Evolutionary conservation across 2,113 vertebrate species (phyloP).

Genomic region (Pituophis catenifer): DNA sequence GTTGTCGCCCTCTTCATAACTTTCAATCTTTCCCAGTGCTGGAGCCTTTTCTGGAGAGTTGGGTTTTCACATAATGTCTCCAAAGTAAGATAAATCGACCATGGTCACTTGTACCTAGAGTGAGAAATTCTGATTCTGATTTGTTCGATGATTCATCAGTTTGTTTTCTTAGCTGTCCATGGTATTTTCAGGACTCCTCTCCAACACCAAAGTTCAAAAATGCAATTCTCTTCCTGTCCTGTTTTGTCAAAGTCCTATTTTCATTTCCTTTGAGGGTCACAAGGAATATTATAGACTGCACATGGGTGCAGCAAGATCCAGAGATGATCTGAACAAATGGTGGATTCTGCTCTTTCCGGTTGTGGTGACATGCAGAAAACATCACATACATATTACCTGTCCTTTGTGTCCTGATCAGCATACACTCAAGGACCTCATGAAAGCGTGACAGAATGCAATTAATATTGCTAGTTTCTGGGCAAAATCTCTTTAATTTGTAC

Average conservation of each 20-base stretch:
- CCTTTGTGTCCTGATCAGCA: neutral
- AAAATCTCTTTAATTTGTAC: neutral
- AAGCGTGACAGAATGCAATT: neutral
- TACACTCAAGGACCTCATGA: neutral
- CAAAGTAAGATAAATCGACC: neutral
- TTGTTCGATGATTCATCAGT: neutral
- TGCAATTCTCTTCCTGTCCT: neutral
- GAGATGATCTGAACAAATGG: neutral
- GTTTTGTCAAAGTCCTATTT: neutral
- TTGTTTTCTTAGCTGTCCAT: neutral
- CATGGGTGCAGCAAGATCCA: neutral
- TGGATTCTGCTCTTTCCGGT: neutral
- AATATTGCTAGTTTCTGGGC: neutral
- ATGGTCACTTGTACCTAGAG: neutral
- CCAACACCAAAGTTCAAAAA: neutral
- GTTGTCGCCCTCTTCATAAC: neutral
- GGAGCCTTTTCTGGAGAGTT: neutral
- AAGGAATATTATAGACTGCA: neutral
- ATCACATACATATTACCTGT: neutral
- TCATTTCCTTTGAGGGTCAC: neutral
- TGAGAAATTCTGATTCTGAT: neutral
- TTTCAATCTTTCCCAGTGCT: neutral
- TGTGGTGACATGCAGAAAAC: neutral
- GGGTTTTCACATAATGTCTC: neutral
- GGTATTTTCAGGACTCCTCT: neutral